Base-by-base conservation (phyloP, 2,888 invertebrate species). In the Notodonta dromedarius region DNA sequence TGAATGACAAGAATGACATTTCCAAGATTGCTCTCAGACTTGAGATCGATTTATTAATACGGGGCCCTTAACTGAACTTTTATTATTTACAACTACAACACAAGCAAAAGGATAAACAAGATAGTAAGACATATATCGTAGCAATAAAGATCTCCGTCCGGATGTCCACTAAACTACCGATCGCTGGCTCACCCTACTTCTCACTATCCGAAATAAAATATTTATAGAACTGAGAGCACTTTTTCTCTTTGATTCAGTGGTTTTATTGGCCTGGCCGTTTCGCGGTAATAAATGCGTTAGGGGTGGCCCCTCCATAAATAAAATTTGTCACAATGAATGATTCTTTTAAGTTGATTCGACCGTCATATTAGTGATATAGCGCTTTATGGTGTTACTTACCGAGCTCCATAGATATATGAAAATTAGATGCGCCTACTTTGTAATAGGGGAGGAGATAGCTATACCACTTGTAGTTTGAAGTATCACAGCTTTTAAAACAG, bases 221-320 rank as follows among this genome's bases (percentile, higher is more conserved):
- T 93, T 93, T 93, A 93, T 93, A 89, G 90, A 87, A 85, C 82
- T 77, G 84, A 86, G 89, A 88, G 93, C 89, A 92, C 85, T 93
- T 93, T 92, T 93, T 93, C 93, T 92, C 91, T 92, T 92, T 93
- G 93, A 93, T 93, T 93, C 93, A 93, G 88, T 92, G 91, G 91
- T 92, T 93, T 91, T 93, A 93, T 93, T 93, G 93, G 91, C 82
- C 81, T 77, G 86, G 78, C 86, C 86, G 87, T 86, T 89, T 86
- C 85, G 88, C 84, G 85, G 89, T 90, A 88, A 91, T 90, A 91
- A 87, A 91, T 92, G 90, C 87, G 85, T 77, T 78, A 77, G 86
- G 89, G 90, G 80, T 78, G 78, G 79, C 68, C 69, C 54, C 66
- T 74, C 82, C 78, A 89, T 92, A 92, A 90, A 93, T 92, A 91